A percentile compares a stretch with the other conserved stretches of the same genome.
phyloP scores from a whole-genome alignment of 2,797 vertebrate species.

The Agapornis canus region DNA sequence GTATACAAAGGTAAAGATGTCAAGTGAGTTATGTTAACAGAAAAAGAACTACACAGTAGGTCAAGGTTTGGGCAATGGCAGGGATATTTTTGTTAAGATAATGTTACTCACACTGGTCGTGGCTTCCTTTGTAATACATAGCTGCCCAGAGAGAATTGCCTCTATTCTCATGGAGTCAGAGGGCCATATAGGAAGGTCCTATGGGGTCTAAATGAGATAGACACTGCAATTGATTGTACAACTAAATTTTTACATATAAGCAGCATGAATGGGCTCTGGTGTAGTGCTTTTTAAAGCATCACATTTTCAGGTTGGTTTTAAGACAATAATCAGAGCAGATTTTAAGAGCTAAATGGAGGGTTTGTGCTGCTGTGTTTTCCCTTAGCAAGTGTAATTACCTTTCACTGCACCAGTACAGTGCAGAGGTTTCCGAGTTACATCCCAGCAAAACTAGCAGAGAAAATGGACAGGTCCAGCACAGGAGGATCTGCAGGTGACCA shows the following conservation, averaged over 20 bases:
- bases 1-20: constrained; percentile 54
- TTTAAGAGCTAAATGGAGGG: constrained; percentile 8
- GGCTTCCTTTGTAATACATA: constrained; percentile 41
- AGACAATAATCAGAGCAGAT: constrained; percentile 16
- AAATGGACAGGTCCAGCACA: neutral
- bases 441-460: neutral
- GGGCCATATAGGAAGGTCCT: neutral
- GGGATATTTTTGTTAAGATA: constrained; percentile 54
- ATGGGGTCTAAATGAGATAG: neutral
- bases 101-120: neutral
- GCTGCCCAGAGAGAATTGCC: constrained; percentile 24
- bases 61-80: constrained; percentile 59
- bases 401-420: neutral
- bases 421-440: neutral
- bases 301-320: constrained; percentile 16
- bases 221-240: neutral
- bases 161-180: constrained; percentile 35
- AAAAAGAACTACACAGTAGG: constrained; percentile 45
- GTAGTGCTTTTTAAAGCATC: neutral
- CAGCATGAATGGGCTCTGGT: neutral
- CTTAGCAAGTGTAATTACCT: neutral
- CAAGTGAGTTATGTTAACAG: constrained; percentile 58
- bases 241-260: constrained; percentile 20
- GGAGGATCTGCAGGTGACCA: neutral
- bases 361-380: neutral